Percentiles rank a stretch among this genome's conserved stretches.
phyloP scores from a whole-genome alignment of 2,888 invertebrate genomes.

The Amblyjoppa proteus region DNA sequence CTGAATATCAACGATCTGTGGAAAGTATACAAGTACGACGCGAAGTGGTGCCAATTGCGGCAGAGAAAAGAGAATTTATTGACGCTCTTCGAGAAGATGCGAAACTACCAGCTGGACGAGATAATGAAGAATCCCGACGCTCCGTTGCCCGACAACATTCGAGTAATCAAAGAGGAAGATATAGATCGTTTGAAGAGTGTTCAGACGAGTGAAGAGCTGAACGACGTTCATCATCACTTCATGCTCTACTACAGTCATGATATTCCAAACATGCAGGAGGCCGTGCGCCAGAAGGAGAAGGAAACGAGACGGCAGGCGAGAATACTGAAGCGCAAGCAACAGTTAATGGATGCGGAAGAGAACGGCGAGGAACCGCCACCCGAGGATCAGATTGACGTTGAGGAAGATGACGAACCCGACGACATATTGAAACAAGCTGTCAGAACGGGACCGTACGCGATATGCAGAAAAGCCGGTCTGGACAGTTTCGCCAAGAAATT shows the following conservation, averaged over 20 bases:
- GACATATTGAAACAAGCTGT: slow-evolving; percentile 93
- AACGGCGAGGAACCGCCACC: slow-evolving; percentile 88
- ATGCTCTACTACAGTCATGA: slow-evolving; percentile 96
- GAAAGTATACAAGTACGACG: slow-evolving; percentile 98
- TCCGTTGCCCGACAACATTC: slow-evolving; percentile 92
- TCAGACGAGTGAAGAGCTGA: slow-evolving; percentile 95
- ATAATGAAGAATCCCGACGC: slow-evolving; percentile 93
- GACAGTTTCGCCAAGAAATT: slow-evolving; percentile 95
- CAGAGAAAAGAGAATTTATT: slow-evolving; percentile 93
- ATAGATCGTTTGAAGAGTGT: slow-evolving; percentile 91
- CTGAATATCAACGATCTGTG: slow-evolving; percentile 97
- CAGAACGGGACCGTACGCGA: slow-evolving; percentile 94
- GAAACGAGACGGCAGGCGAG: slow-evolving; percentile 88
- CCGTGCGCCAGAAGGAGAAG: slow-evolving; percentile 89
- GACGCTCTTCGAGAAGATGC: slow-evolving; percentile 95
- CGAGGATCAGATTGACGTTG: slow-evolving; percentile 87
- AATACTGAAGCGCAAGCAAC: slow-evolving; percentile 84
- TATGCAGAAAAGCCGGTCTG: slow-evolving; percentile 94
- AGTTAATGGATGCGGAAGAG: slow-evolving; percentile 88
- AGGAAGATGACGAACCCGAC: slow-evolving; percentile 85
- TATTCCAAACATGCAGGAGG: slow-evolving; percentile 93
- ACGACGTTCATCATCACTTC: slow-evolving; percentile 97
- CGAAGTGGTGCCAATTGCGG: slow-evolving; percentile 96
- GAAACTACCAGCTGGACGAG: slow-evolving; percentile 94
- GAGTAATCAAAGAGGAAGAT: slow-evolving; percentile 94